Evolutionary conservation across 1,140 invertebrate species (phyloP).

Genomic region (Zaprionus vittiger): DNA sequence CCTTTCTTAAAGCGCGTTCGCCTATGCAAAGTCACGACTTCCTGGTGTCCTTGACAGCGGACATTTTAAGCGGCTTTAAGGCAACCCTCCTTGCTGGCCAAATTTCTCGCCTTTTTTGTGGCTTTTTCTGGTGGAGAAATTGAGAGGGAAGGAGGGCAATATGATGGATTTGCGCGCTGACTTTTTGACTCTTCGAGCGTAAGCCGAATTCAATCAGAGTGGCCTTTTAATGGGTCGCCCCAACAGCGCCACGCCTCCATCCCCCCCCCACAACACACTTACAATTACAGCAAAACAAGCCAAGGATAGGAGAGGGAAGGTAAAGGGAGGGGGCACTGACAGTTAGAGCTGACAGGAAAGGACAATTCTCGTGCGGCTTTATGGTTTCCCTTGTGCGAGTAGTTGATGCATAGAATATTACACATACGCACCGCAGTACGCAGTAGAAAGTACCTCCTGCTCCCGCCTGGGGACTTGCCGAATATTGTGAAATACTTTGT

Average conservation of each 20-base stretch:
- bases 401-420: constrained; percentile 66
- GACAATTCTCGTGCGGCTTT: constrained; percentile 48
- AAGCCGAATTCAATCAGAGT: constrained; percentile 77
- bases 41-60: constrained; percentile 69
- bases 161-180: constrained; percentile 60
- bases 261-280: neutral
- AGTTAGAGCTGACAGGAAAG: neutral
- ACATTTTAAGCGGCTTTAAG: constrained; percentile 70
- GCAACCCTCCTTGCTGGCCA: neutral
- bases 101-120: constrained; percentile 20
- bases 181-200: constrained; percentile 69
- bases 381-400: constrained; percentile 55
- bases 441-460: neutral
- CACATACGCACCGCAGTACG: constrained; percentile 54
- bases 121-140: neutral
- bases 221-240: constrained; percentile 38
- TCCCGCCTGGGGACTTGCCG: constrained; percentile 13
- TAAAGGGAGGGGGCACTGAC: neutral
- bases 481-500: constrained; percentile 53
- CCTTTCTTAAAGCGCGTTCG: constrained; percentile 10
- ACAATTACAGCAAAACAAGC: constrained; percentile 29
- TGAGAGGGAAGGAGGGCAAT: neutral
- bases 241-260: too few relatives aligned
- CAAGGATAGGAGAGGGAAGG: constrained; percentile 12
- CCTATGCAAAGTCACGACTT: constrained; percentile 64